Evolutionary conservation across 2,113 vertebrate genomes (phyloP).

Genomic region (Riparia riparia): DNA sequence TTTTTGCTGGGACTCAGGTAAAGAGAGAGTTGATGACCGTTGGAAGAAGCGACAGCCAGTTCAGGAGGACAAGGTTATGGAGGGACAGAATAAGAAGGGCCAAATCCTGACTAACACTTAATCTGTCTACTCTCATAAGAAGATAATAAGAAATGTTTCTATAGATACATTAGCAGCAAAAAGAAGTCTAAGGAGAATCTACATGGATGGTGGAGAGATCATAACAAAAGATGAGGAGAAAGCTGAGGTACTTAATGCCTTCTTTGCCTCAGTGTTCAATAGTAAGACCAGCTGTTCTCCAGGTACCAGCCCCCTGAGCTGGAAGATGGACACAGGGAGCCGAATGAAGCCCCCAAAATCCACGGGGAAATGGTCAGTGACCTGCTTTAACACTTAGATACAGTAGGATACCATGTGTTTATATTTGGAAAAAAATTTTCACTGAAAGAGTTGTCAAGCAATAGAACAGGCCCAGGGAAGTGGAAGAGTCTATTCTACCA

Average conservation of each 20-base stretch:
- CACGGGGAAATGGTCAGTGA: neutral
- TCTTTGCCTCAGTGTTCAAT: neutral
- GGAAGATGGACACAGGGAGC: neutral
- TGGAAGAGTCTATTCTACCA: neutral
- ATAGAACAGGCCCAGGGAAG: neutral
- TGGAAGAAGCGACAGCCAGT: neutral
- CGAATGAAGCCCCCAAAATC: neutral
- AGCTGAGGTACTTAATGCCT: neutral
- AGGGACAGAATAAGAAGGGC: neutral
- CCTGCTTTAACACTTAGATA: neutral
- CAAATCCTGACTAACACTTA: neutral
- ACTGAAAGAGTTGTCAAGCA: neutral
- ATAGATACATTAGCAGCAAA: neutral
- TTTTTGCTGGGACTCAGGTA: neutral
- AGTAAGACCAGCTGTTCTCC: neutral
- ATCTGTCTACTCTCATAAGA: neutral
- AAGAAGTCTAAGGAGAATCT: neutral
- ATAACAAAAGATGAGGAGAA: neutral
- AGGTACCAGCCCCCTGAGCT: neutral
- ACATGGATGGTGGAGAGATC: fast-evolving
- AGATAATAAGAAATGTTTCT: neutral
- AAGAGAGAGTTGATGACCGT: neutral
- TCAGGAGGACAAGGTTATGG: neutral
- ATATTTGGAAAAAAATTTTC: neutral
- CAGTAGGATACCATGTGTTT: neutral